A percentile compares a stretch with the other conserved stretches of the same genome.
Evolutionary conservation across 2,797 vertebrate species (phyloP).

Genomic region (Rhincodon typus): DNA sequence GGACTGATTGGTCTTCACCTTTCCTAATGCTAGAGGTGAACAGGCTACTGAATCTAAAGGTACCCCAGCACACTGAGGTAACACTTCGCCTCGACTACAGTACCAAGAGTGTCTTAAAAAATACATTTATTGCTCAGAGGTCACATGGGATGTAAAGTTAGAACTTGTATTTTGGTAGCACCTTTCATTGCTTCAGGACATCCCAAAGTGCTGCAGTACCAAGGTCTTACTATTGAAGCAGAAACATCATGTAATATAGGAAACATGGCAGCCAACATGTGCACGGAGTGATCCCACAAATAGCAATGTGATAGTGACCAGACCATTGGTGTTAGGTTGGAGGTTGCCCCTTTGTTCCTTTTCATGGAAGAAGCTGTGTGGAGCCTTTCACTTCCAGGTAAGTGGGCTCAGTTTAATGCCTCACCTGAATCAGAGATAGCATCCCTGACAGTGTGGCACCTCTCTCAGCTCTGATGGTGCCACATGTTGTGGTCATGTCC

Average conservation of each 20-base stretch:
- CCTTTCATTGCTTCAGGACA: not conserved
- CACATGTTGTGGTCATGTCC: no score
- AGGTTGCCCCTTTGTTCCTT: no score
- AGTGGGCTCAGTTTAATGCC: no score
- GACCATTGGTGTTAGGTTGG: not conserved
- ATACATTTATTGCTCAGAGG: not conserved
- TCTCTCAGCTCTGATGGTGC: no score
- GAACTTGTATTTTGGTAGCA: not conserved
- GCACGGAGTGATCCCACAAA: not conserved
- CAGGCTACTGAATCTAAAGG: not conserved
- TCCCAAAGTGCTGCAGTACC: not conserved
- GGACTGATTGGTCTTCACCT: no score
- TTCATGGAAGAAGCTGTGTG: no score
- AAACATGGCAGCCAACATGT: not conserved
- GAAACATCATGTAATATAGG: not conserved
- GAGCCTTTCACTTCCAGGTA: no score
- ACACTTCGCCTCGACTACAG: no score
- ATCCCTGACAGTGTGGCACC: no score
- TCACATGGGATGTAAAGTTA: not conserved
- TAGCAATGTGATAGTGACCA: not conserved
- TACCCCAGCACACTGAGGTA: no score
- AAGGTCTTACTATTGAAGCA: not conserved
- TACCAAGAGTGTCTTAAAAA: not conserved
- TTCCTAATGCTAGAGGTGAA: no score
- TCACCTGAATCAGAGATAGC: no score